Conservation (phyloP, 2,113 vertebrate species). For the Laticauda laticaudata region DNA sequence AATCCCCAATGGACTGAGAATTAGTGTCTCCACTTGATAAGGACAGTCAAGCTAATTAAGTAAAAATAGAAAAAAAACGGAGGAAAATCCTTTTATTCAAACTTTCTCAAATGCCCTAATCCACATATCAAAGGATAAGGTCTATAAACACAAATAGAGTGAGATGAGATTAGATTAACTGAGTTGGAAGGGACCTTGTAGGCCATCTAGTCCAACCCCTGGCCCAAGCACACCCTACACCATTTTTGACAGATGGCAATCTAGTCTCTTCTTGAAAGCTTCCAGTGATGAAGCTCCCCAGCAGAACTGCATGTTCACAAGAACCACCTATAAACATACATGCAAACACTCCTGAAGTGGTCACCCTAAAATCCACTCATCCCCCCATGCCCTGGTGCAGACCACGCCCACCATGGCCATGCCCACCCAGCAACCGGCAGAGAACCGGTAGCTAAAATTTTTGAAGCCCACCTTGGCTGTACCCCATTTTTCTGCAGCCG, state of each 20-base stretch:
- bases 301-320: neutral
- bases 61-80: neutral
- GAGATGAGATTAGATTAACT: too few relatives aligned
- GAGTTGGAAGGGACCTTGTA: too few relatives aligned
- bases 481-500: neutral
- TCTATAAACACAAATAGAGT: neutral
- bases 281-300: too few relatives aligned
- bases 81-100: neutral
- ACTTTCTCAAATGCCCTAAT: neutral
- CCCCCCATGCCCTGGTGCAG: too few relatives aligned
- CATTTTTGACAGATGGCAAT: too few relatives aligned
- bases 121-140: neutral
- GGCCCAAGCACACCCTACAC: too few relatives aligned
- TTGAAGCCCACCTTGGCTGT: neutral
- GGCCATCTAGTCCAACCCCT: too few relatives aligned
- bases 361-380: too few relatives aligned
- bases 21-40: neutral
- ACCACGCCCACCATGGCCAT: too few relatives aligned
- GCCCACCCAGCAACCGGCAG: too few relatives aligned
- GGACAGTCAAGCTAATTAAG: neutral
- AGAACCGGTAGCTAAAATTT: too few relatives aligned
- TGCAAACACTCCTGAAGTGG: neutral
- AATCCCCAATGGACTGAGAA: neutral
- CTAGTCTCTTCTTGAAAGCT: too few relatives aligned
- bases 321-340: neutral